Evolutionary conservation across 2,888 invertebrate species (phyloP).

Genomic region (Oligia strigilis): DNA sequence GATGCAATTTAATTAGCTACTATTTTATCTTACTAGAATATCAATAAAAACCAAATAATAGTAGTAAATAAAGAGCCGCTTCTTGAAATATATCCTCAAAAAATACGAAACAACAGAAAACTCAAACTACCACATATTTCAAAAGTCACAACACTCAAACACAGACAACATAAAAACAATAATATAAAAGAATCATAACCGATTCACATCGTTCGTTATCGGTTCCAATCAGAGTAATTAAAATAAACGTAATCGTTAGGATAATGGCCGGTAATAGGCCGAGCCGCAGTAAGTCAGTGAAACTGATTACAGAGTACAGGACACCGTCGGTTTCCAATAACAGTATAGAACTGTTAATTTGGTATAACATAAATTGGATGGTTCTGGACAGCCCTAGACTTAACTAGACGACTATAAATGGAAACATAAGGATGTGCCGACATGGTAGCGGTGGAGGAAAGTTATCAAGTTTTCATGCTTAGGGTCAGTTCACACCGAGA

Average conservation of each 20-base stretch:
- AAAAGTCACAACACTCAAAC: constrained; percentile 40
- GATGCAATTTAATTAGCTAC: too few relatives aligned
- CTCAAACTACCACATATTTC: constrained; percentile 34
- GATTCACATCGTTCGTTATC: constrained; percentile 70
- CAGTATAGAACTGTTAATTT: constrained; percentile 64
- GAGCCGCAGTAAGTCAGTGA: constrained; percentile 57
- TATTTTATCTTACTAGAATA: too few relatives aligned
- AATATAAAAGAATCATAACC: constrained; percentile 62
- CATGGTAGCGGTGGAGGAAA: background rate
- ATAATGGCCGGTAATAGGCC: constrained; percentile 74
- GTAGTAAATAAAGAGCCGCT: constrained; percentile 4
- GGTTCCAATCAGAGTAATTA: constrained; percentile 73
- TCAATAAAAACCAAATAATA: background rate
- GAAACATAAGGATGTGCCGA: constrained; percentile 27
- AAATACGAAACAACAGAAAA: constrained; percentile 38
- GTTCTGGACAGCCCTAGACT: constrained; percentile 50
- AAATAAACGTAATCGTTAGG: constrained; percentile 75
- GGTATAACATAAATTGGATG: constrained; percentile 60
- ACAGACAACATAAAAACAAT: constrained; percentile 49
- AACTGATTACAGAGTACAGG: constrained; percentile 69
- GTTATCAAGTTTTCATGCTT: background rate
- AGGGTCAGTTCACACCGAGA: too few relatives aligned
- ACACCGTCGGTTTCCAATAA: constrained; percentile 68
- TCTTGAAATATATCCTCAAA: background rate
- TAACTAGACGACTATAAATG: constrained; percentile 42